Percentiles rank a stretch among this genome's conserved stretches.
These are phyloP conservation scores for Lophius americanus DNA, from an alignment of 2,797 vertebrate species.

Conservation along the genomic window DNA sequence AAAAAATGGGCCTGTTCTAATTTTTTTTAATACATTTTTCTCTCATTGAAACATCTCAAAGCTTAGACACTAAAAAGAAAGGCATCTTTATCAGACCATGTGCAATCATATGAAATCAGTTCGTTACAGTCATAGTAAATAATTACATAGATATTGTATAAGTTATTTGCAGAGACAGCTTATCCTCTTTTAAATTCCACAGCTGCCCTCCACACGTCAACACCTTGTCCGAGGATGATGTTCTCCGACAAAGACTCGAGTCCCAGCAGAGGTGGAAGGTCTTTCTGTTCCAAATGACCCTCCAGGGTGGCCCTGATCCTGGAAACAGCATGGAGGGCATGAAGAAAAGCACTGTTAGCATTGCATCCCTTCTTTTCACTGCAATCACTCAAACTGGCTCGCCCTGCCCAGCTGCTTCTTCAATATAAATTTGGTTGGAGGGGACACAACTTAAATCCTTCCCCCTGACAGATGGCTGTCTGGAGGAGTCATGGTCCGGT, in stretches of 20 bases:
- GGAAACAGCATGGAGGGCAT: slow-evolving; percentile 43
- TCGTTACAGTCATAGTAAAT: not conserved
- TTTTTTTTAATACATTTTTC: not conserved
- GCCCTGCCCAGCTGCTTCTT: slow-evolving; percentile 69
- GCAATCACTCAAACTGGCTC: slow-evolving; percentile 62
- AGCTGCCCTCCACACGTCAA: slow-evolving; percentile 75
- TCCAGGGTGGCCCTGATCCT: slow-evolving; percentile 76
- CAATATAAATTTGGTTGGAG: slow-evolving; percentile 48
- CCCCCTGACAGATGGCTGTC: slow-evolving; percentile 78
- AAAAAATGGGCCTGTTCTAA: too few species aligned
- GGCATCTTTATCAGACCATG: not conserved
- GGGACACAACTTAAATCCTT: slow-evolving; percentile 46
- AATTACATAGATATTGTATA: not conserved
- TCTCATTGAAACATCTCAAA: not conserved
- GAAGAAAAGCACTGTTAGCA: slow-evolving; percentile 69
- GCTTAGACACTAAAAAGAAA: not conserved
- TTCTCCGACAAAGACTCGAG: slow-evolving; percentile 61
- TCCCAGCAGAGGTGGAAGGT: slow-evolving; percentile 49
- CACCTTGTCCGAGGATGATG: slow-evolving; percentile 65
- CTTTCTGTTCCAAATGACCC: slow-evolving; percentile 68
- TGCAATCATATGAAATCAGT: not conserved
- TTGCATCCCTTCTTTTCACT: slow-evolving; percentile 61
- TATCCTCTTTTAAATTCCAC: slow-evolving; percentile 71
- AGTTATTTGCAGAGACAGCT: not conserved
- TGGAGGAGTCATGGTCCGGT: slow-evolving; percentile 67